A percentile compares a stretch with the other conserved stretches of the same genome.
phyloP scores from a whole-genome alignment of 2,113 vertebrate species.

The Alosa alosa region DNA sequence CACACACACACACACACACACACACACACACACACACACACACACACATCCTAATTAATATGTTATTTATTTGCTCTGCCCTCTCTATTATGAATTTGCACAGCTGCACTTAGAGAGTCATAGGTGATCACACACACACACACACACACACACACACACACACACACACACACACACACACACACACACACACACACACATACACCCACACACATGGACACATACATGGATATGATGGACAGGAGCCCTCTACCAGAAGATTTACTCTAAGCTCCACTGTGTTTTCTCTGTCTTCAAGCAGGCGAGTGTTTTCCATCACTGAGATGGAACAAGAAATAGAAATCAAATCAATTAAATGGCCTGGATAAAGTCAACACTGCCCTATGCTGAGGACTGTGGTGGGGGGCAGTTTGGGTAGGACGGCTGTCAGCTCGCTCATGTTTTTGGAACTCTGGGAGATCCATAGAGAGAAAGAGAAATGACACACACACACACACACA shows the following conservation, averaged over 20 bases:
- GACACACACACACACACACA: not conserved
- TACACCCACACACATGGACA: not conserved
- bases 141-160: not conserved
- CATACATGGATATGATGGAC: not conserved
- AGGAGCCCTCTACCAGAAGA: not conserved
- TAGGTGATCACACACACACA: slow-evolving; percentile 24
- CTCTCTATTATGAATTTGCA: slow-evolving; percentile 31
- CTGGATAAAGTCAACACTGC: not conserved
- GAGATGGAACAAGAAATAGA: slow-evolving; percentile 1
- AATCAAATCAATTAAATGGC: not conserved
- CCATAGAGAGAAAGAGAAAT: not conserved
- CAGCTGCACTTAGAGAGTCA: not conserved
- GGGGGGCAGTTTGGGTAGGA: not conserved
- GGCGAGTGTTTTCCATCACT: not conserved
- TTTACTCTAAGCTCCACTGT: not conserved
- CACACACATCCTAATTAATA: slow-evolving; percentile 68
- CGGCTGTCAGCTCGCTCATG: not conserved
- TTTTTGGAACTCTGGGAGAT: not conserved
- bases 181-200: not conserved
- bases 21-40: not conserved
- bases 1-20: not conserved
- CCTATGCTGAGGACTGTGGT: not conserved
- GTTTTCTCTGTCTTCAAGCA: not conserved
- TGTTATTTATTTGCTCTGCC: slow-evolving; percentile 71
- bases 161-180: slow-evolving; percentile 5